Base-by-base conservation (phyloP, 2,888 invertebrate genomes). In the Metopia argyrocephala region DNA sequence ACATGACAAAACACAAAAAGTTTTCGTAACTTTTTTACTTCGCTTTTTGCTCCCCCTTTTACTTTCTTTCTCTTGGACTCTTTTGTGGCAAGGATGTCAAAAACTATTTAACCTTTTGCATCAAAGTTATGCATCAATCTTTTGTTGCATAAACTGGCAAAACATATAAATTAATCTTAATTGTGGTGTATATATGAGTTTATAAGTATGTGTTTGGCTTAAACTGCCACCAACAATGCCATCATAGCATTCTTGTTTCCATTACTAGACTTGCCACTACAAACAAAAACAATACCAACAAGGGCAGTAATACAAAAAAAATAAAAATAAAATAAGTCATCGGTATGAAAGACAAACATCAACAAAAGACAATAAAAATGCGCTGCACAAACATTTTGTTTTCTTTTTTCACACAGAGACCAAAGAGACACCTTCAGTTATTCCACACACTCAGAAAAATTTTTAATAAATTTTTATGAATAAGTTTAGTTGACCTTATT, bases 81-180 rank as follows among this genome's bases (percentile, higher is more conserved):
- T 50, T 56, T 56, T 68, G 61, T 50, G 56, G 38, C 69, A 76
- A 74, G 54, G 65, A 56, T 54, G 54, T 76, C 74, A 78, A 59
- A 76, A 74, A 57, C 50, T 69, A 70, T 65, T 81, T 78, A 78
- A 81, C 76, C 76, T 81, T 78, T 66, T 61, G 28, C 7, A n/a
- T n/a, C n/a, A 45, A 38, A 78, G 62, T 61, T 78, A 69, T 81
- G 76, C 59, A 74, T 74, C 74, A 65, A 74, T 59, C 69, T 69
- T 74, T 74, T 65, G 66, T 74, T 69, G 73, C 69, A 81, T 64
- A 25, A 48, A 1, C 23, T 64, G 31, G 3, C n/a, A 12, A 15
- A 12, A 38, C 38, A 38, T 2, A 9, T 38, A 38, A 38, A 38
- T 21, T 64, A 5, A 38, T 9, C 15, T 18, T 59, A 15, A 12